Percentiles rank a stretch among this genome's conserved stretches.
phyloP scores from a whole-genome alignment of 2,888 invertebrate genomes.

The Doris montereyensis region DNA sequence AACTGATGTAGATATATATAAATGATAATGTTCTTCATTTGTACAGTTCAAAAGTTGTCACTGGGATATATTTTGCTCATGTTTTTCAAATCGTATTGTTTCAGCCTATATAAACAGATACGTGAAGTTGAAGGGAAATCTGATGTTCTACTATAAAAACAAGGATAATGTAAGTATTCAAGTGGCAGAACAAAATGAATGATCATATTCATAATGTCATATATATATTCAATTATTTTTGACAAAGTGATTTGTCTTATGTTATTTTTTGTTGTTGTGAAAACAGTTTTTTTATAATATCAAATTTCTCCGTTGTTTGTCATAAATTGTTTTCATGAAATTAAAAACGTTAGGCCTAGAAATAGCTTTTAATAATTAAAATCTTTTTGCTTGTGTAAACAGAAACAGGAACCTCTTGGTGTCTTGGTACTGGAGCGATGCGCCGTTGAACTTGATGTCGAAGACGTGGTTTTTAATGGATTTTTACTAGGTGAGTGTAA shows the following conservation, averaged over 20 bases:
- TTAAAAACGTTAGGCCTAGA: no score
- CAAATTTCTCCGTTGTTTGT: neutral
- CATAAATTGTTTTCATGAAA: no score
- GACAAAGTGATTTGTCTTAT: neutral
- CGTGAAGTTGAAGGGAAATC: slow-evolving; percentile 92
- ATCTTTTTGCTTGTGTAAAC: no score
- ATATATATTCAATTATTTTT: neutral
- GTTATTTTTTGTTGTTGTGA: slow-evolving; percentile 4
- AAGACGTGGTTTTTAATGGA: slow-evolving; percentile 72
- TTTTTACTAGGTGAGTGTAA: slow-evolving; percentile 57
- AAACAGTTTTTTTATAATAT: neutral
- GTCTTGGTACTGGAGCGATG: slow-evolving; percentile 92
- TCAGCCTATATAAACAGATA: slow-evolving; percentile 86
- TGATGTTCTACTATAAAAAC: slow-evolving; percentile 93
- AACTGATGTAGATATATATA: no score
- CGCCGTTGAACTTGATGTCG: slow-evolving; percentile 80
- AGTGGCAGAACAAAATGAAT: neutral
- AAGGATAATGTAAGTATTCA: slow-evolving; percentile 79
- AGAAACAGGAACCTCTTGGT: slow-evolving; percentile 88
- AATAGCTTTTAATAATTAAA: no score
- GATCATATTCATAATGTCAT: neutral
- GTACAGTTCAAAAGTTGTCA: no score
- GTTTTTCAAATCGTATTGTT: no score
- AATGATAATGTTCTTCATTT: no score
- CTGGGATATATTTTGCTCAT: no score